Evolutionary conservation across 1,140 invertebrate genomes (phyloP).

Genomic region (Cherax quadricarinatus): DNA sequence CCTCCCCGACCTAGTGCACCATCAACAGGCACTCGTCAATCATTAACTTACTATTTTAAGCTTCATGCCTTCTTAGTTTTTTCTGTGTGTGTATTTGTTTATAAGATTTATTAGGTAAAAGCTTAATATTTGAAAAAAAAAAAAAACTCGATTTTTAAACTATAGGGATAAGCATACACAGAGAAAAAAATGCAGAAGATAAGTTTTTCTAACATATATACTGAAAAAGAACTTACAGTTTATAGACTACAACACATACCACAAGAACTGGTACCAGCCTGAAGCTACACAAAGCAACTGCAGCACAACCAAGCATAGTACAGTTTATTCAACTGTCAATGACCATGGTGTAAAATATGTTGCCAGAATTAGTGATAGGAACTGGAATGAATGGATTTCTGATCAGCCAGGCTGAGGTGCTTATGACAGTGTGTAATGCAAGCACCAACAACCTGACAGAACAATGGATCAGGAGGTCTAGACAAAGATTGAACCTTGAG

Average conservation of each 20-base stretch:
- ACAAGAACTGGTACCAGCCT: background rate
- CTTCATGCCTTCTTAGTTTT: background rate
- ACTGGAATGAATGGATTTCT: too few relatives aligned
- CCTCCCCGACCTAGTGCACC: constrained; percentile 54
- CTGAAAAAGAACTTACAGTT: background rate
- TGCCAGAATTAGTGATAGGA: background rate
- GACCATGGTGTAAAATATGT: background rate
- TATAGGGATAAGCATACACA: background rate
- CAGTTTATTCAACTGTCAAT: background rate
- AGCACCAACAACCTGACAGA: too few relatives aligned
- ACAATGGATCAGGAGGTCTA: too few relatives aligned
- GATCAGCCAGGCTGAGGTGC: too few relatives aligned
- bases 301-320: background rate
- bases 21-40: constrained; percentile 35
- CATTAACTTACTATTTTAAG: constrained; percentile 2
- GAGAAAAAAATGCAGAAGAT: background rate
- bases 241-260: background rate
- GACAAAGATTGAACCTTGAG: too few relatives aligned
- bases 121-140: background rate
- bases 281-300: background rate
- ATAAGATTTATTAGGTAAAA: background rate
- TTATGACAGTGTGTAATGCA: too few relatives aligned
- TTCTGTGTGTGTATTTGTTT: constrained; percentile 9
- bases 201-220: background rate
- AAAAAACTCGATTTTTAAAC: background rate